Base-by-base conservation (phyloP, 2,797 vertebrate species). In the Spinibarbus caldwelli region DNA sequence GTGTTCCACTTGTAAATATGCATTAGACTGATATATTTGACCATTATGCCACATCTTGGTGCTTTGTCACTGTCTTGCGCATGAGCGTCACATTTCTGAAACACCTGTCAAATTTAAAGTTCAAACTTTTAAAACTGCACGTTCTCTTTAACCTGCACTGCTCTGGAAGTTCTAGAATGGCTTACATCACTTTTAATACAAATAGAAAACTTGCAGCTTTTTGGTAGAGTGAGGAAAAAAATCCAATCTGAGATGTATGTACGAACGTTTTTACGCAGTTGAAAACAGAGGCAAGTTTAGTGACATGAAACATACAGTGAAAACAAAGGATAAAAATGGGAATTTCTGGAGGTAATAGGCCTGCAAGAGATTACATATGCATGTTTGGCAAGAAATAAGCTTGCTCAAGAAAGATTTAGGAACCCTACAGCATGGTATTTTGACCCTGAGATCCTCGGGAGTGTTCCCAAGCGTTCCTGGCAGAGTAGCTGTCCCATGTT, bases 401-500 rank as follows among this genome's bases (percentile, higher is more conserved):
- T 2, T 47, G 9, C 36, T 26, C 6, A 66, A 36, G 64, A 78
- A 43, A 78, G 12, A 52, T 12, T 41, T 49, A 78, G 26, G 57
- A 78, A 78, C 12, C 11, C 77, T 72, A 64, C 66, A 47, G 49
- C 36, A 34, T 86, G 49, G 80, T 78, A 62, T 82, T 86, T 78
- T 70, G 71, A 45, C 38, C 26, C 10, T 21, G 38, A 71, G 29
- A 59, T 59, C 17, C 17, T 52, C 11, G 4, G 11, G 45, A 52
- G 72, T 29, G 23, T 86, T 86, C 66, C 80, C 80, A 86, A 64
- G 34, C 34, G 14, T 78, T 86, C 85, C 73, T 70, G 31, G 73
- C 66, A 72, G 31, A 54, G 34, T 72, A 62, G 67, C 52, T 47
- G 64, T 78, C 66, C 66, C 66, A 70, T 71, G 72, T 78, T 86